Conservation (phyloP, 1,140 invertebrate genomes). For the Drosophila dunni region DNA sequence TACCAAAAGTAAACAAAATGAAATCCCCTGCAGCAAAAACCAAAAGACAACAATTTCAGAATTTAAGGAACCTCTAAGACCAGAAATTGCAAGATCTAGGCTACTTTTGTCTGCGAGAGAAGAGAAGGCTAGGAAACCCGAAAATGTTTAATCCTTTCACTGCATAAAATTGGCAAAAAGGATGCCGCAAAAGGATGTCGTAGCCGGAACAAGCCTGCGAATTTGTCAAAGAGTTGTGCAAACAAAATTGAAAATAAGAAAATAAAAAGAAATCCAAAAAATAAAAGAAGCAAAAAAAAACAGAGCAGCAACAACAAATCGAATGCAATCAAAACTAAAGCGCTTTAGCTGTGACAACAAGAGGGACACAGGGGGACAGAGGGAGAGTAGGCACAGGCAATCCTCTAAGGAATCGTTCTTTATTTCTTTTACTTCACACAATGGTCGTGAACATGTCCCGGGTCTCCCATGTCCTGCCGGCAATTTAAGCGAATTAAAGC, state of each 20-base stretch:
- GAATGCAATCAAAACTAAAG: constrained; percentile 83
- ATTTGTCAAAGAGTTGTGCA: constrained; percentile 82
- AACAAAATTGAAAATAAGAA: constrained; percentile 43
- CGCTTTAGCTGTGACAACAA: constrained; percentile 81
- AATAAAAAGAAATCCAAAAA: background rate
- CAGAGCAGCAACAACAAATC: constrained; percentile 68
- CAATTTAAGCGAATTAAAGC: constrained; percentile 83
- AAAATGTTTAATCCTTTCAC: constrained; percentile 76
- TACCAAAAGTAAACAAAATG: constrained; percentile 39
- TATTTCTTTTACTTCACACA: constrained; percentile 43
- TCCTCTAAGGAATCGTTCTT: constrained; percentile 67
- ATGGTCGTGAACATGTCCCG: constrained; percentile 37
- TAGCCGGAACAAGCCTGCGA: constrained; percentile 68
- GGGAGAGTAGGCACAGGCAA: constrained; percentile 38
- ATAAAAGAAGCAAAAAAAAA: constrained; percentile 28
- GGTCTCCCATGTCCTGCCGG: constrained; percentile 57
- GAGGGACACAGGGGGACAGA: constrained; percentile 16
- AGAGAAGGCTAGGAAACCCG: constrained; percentile 41
- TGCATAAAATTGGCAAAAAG: constrained; percentile 64
- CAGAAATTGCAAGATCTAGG: constrained; percentile 31
- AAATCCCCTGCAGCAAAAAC: constrained; percentile 31
- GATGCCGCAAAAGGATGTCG: constrained; percentile 29
- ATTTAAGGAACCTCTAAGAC: background rate
- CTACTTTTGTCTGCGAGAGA: constrained; percentile 59
- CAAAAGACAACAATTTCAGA: constrained; percentile 30